phyloP scores from a whole-genome alignment of 2,797 vertebrate species.

The Helicolenus hilgendorfi region DNA sequence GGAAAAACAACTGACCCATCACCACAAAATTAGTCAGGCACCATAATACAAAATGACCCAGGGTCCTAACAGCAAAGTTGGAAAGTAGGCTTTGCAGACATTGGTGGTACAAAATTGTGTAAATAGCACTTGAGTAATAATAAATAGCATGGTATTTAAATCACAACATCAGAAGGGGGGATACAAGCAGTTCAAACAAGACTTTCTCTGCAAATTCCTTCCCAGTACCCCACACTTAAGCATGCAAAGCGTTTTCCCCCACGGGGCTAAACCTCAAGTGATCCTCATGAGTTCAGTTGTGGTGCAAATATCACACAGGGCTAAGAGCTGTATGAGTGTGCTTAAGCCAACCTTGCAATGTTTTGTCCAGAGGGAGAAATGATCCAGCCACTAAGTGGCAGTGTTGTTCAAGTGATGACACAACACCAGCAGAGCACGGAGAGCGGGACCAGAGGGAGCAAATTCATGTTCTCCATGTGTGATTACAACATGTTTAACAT shows the following conservation, averaged over 20 bases:
- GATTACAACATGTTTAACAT: slow-evolving; percentile 74
- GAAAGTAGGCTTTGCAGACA: slow-evolving; percentile 15
- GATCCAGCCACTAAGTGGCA: slow-evolving; percentile 87
- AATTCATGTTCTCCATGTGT: slow-evolving; percentile 50
- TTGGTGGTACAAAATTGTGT: not conserved
- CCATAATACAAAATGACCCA: no score
- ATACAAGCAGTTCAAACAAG: slow-evolving; percentile 31
- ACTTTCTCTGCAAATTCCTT: slow-evolving; percentile 20
- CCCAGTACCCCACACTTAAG: slow-evolving; percentile 34
- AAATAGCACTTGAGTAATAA: slow-evolving; percentile 57
- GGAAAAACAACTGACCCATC: no score
- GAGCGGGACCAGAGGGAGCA: slow-evolving; percentile 16
- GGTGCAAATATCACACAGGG: slow-evolving; percentile 56
- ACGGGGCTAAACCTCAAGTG: slow-evolving; percentile 35
- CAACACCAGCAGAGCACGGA: not conserved
- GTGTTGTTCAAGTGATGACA: slow-evolving; percentile 84
- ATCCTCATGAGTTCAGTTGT: slow-evolving; percentile 59
- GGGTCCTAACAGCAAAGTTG: not conserved
- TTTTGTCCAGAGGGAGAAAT: slow-evolving; percentile 39
- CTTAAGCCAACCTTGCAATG: not conserved
- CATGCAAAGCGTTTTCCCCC: slow-evolving; percentile 27
- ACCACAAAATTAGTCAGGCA: no score
- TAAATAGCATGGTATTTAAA: slow-evolving; percentile 33
- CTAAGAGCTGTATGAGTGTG: slow-evolving; percentile 38
- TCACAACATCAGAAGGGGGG: slow-evolving; percentile 13